These are phyloP conservation scores for Apostichopus parvimensis DNA, from an alignment of 35 echinoderm and acorn worm genomes.

Conservation along the genomic window DNA sequence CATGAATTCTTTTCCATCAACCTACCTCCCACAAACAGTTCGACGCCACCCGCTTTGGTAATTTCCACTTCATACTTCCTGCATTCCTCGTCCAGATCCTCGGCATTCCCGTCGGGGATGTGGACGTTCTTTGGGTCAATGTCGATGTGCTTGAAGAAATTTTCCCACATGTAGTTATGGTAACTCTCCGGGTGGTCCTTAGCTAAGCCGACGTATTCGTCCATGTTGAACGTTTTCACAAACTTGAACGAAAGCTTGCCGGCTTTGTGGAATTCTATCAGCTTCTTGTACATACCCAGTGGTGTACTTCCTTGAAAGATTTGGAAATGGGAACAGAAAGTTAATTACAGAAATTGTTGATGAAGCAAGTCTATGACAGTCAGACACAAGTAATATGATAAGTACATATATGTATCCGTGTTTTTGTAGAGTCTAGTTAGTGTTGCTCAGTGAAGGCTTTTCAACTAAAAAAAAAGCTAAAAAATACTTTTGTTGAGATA, in stretches of 20 bases:
- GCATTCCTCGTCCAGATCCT: constrained; percentile 79
- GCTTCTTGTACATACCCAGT: constrained; percentile 86
- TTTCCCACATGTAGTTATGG: constrained; percentile 96
- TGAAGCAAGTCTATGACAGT: no score
- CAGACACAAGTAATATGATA: no score
- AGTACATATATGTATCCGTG: no score
- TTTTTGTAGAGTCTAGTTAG: no score
- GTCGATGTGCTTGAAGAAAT: constrained; percentile 98
- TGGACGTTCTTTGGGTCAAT: constrained; percentile 90
- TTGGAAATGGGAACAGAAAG: no score
- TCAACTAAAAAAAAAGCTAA: no score
- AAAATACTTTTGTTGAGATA: no score
- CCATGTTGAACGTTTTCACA: constrained; percentile 99
- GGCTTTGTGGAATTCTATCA: constrained; percentile 80
- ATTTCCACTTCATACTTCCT: constrained; percentile 84
- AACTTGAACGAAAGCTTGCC: constrained; percentile 80
- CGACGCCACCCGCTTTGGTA: constrained; percentile 77
- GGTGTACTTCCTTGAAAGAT: constrained; percentile 69
- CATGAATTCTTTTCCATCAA: neutral
- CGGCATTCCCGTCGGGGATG: constrained; percentile 83
- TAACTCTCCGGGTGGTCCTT: constrained; percentile 91
- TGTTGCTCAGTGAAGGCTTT: no score
- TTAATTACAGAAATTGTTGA: no score
- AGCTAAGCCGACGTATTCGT: constrained; percentile 85
- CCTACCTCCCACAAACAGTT: constrained; percentile 94